Conservation (phyloP, 1,140 invertebrate genomes). For the Bombyx mori region DNA sequence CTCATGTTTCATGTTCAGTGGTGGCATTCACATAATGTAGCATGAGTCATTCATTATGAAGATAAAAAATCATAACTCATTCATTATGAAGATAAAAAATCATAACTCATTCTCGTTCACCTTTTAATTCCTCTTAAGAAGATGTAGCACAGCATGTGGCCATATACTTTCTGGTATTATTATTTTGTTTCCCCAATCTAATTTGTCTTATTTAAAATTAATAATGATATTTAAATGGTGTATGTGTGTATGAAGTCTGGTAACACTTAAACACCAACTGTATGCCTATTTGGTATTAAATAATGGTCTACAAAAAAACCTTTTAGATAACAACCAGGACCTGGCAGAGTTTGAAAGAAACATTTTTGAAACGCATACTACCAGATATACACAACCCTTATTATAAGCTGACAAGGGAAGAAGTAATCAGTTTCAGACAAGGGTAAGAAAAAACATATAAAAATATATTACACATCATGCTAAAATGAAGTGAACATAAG, state of each 20-base stretch:
- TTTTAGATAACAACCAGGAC: constrained; percentile 50
- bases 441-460: constrained; percentile 30
- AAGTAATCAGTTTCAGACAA: constrained; percentile 49
- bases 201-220: background rate
- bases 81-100: too few relatives aligned
- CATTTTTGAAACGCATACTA: constrained; percentile 60
- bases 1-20: too few relatives aligned
- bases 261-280: background rate
- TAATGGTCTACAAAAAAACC: constrained; percentile 3
- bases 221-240: background rate
- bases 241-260: background rate
- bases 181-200: background rate
- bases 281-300: background rate
- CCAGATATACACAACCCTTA: constrained; percentile 65
- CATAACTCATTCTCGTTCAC: too few relatives aligned
- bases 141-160: too few relatives aligned
- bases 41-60: too few relatives aligned
- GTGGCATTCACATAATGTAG: too few relatives aligned
- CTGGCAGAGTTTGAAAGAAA: constrained; percentile 68
- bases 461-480: background rate
- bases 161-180: too few relatives aligned
- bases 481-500: background rate
- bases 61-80: too few relatives aligned
- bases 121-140: too few relatives aligned
- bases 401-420: constrained; percentile 40